Percentiles rank a stretch among this genome's conserved stretches.
Evolutionary conservation across 2,888 invertebrate species (phyloP).

Genomic region (Dorcus hopei): DNA sequence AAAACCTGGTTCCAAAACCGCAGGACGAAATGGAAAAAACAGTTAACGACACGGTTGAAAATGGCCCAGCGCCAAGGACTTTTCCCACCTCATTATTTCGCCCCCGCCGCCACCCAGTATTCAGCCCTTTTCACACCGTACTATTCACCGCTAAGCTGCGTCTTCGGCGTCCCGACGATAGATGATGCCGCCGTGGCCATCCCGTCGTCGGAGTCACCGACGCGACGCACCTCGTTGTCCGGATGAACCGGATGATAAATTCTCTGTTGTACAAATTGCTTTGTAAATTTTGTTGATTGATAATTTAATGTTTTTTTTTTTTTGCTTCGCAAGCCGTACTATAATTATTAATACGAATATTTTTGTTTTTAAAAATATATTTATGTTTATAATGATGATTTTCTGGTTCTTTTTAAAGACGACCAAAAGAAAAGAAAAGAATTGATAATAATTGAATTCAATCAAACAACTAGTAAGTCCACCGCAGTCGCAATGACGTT

Average conservation of each 20-base stretch:
- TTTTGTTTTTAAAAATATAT: constrained; percentile 11
- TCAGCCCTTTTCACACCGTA: constrained; percentile 61
- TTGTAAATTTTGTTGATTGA: constrained; percentile 7
- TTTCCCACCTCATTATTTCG: constrained; percentile 68
- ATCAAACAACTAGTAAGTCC: too few relatives aligned
- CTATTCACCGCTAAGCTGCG: constrained; percentile 59
- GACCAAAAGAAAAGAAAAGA: too few relatives aligned
- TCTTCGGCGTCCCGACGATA: constrained; percentile 57
- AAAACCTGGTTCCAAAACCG: constrained; percentile 97
- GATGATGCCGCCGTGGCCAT: constrained; percentile 37
- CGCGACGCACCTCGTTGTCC: constrained; percentile 6
- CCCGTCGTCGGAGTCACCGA: constrained; percentile 13
- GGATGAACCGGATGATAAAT: constrained; percentile 9
- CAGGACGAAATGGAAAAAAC: constrained; percentile 97
- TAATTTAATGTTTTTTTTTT: constrained; percentile 9
- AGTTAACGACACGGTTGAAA: constrained; percentile 83
- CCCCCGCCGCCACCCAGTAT: constrained; percentile 59
- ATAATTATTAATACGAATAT: constrained; percentile 8
- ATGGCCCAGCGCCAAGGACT: constrained; percentile 84
- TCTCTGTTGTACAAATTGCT: constrained; percentile 5
- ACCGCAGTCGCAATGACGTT: too few relatives aligned
- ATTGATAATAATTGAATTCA: too few relatives aligned
- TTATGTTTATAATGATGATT: background rate
- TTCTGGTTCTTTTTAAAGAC: too few relatives aligned
- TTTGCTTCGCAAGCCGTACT: constrained; percentile 7